Evolutionary conservation across 2,113 vertebrate species (phyloP), one percentile per base, ranked within the genome.

Genomic region (Cyprinodon variegatus): DNA sequence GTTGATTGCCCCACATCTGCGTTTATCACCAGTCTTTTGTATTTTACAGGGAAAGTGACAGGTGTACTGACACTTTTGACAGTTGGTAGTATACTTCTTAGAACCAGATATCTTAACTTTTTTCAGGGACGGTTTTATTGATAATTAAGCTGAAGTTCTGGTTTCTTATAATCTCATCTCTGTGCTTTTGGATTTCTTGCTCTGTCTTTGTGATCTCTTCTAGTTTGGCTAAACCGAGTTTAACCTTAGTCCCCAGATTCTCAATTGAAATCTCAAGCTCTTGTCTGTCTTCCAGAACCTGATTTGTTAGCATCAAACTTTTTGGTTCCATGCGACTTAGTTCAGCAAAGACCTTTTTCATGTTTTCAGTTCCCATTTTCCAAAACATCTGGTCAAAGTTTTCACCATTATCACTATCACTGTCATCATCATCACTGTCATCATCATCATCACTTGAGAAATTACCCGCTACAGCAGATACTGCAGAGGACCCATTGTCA

Each of bases 81-180:
- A 91, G 14, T 84, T 90, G 15, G 74, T 89, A 46, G 81, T 4
- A 13, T 14, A 72, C 0, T n/a, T 4, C 38, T 66, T 61, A 38
- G 14, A 10, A 0, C 48, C 46, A 11, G 62, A 65, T 45, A 86
- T 85, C 0, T 72, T 29, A 2, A 4, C 0, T 3, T 41, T 41
- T 43, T 20, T 0, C 10, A 57, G 53, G 53, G 3, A 20, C n/a
- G 3, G 3, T 20, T 20, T n/a, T n/a, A n/a, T n/a, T n/a, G n/a
- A n/a, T n/a, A n/a, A n/a, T n/a, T n/a, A n/a, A 57, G 2, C 53
- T 57, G n/a, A 20, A 57, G 53, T 57, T 57, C 3, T 57, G 4
- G 17, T 57, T 57, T 20, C n/a, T n/a, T n/a, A n/a, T n/a, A n/a
- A n/a, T 20, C 15, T 57, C 17, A 20, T 57, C 53, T 57, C n/a